Conservation (phyloP, 2,888 invertebrate species). For the Drosophila sordidula region DNA sequence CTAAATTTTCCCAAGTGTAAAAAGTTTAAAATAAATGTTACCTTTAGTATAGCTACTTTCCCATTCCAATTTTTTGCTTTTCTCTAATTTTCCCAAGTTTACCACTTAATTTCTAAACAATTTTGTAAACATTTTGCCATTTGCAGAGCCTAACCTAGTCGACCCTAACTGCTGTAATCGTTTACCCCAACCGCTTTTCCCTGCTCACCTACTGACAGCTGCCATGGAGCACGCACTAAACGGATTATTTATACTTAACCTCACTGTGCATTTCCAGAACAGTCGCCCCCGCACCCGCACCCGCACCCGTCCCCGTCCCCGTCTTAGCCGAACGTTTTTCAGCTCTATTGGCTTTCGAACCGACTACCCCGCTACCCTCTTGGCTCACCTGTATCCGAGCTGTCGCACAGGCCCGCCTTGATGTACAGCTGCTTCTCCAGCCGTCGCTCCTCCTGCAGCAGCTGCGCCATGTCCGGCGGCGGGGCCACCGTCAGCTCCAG, state of each 20-base stretch:
- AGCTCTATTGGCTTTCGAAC: slow-evolving; percentile 44
- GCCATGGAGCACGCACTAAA: slow-evolving; percentile 61
- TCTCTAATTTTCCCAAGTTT: too few species aligned
- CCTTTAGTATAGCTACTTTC: too few species aligned
- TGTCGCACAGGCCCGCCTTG: slow-evolving; percentile 89
- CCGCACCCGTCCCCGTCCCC: too few species aligned
- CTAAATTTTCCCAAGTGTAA: too few species aligned
- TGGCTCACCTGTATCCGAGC: slow-evolving; percentile 87
- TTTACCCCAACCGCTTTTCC: not conserved
- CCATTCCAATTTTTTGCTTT: too few species aligned
- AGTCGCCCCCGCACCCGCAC: not conserved
- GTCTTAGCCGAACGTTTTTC: slow-evolving; percentile 45
- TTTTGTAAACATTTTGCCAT: not conserved
- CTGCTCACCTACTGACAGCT: slow-evolving; percentile 4
- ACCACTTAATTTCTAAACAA: not conserved
- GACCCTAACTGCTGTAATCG: not conserved
- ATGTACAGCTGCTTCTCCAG: slow-evolving; percentile 91
- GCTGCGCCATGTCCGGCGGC: slow-evolving; percentile 92
- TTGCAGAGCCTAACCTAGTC: not conserved
- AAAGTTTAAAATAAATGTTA: too few species aligned
- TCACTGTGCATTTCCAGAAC: slow-evolving; percentile 35
- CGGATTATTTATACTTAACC: slow-evolving; percentile 77
- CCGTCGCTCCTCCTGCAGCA: slow-evolving; percentile 92
- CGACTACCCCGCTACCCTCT: not conserved
- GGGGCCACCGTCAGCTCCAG: slow-evolving; percentile 89